phyloP scores from a whole-genome alignment of 2,888 invertebrate genomes.

The Apantesis nais region DNA sequence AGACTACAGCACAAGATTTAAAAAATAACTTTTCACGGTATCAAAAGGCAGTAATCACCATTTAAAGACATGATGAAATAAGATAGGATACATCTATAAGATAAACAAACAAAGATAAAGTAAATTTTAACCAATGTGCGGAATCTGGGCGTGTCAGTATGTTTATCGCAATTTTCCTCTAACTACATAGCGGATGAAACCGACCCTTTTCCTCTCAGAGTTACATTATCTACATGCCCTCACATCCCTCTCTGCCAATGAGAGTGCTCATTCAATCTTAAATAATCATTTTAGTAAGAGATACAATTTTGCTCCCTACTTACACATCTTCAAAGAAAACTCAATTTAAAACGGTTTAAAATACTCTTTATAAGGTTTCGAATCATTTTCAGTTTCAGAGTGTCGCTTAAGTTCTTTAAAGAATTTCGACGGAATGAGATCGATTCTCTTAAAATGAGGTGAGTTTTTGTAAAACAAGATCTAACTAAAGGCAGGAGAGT shows the following conservation, averaged over 20 bases:
- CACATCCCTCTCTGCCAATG: constrained; percentile 62
- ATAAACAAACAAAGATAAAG: no score
- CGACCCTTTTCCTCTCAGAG: constrained; percentile 49
- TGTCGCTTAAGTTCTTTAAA: constrained; percentile 57
- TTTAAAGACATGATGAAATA: not conserved
- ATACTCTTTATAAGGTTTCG: constrained; percentile 37
- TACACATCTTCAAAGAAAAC: constrained; percentile 46
- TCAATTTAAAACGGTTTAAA: constrained; percentile 3
- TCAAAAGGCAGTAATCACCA: not conserved
- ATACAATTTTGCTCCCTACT: constrained; percentile 72
- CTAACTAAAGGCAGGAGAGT: constrained; percentile 32
- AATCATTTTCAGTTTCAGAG: constrained; percentile 36
- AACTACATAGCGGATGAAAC: constrained; percentile 12
- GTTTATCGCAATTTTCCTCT: constrained; percentile 16
- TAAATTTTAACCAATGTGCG: not conserved
- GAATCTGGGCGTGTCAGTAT: constrained; percentile 11
- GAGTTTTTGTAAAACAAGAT: constrained; percentile 39
- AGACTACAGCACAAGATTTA: not conserved
- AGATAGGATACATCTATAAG: no score
- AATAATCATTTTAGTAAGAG: constrained; percentile 69
- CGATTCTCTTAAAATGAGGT: constrained; percentile 77
- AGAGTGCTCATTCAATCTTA: constrained; percentile 65
- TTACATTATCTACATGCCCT: constrained; percentile 37
- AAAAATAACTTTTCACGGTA: not conserved
- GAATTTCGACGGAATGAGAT: constrained; percentile 66